Conservation (phyloP, 1,140 invertebrate species). For the Orius insidiosus region DNA sequence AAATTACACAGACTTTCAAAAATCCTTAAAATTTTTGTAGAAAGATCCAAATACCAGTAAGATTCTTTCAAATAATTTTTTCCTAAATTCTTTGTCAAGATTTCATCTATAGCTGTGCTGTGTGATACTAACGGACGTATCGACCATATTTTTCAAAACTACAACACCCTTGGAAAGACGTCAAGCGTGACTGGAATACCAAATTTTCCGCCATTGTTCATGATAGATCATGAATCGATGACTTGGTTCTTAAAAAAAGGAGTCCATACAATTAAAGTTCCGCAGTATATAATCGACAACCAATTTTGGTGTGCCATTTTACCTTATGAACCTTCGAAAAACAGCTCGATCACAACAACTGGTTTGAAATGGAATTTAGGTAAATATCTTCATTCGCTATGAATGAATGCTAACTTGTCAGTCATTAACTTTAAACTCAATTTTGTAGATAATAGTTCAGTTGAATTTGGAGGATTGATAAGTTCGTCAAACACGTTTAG, state of each 20-base stretch:
- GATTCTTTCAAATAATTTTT: no score
- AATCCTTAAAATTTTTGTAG: slow-evolving; percentile 31
- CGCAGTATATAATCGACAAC: slow-evolving; percentile 29
- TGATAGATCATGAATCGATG: slow-evolving; percentile 40
- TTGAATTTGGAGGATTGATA: slow-evolving; percentile 51
- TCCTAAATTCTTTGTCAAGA: neutral
- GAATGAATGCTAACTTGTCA: no score
- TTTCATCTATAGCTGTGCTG: slow-evolving; percentile 30
- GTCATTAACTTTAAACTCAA: no score
- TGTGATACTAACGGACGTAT: slow-evolving; percentile 49
- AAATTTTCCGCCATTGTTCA: slow-evolving; percentile 21
- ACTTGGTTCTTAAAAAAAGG: slow-evolving; percentile 50
- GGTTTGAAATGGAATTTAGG: slow-evolving; percentile 75
- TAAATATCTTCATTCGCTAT: no score
- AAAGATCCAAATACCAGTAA: neutral
- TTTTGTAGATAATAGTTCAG: slow-evolving; percentile 5
- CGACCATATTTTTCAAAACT: slow-evolving; percentile 62
- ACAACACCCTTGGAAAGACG: slow-evolving; percentile 45
- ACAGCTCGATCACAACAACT: slow-evolving; percentile 39
- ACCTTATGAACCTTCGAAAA: slow-evolving; percentile 42
- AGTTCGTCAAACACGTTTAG: slow-evolving; percentile 61
- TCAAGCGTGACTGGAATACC: slow-evolving; percentile 24
- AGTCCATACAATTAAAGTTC: slow-evolving; percentile 43
- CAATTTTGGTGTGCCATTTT: slow-evolving; percentile 57
- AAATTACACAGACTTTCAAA: slow-evolving; percentile 60